These are phyloP conservation scores for Actinostola sp. DNA, from an alignment of 92 coral and sea anemone species.

Conservation along the genomic window DNA sequence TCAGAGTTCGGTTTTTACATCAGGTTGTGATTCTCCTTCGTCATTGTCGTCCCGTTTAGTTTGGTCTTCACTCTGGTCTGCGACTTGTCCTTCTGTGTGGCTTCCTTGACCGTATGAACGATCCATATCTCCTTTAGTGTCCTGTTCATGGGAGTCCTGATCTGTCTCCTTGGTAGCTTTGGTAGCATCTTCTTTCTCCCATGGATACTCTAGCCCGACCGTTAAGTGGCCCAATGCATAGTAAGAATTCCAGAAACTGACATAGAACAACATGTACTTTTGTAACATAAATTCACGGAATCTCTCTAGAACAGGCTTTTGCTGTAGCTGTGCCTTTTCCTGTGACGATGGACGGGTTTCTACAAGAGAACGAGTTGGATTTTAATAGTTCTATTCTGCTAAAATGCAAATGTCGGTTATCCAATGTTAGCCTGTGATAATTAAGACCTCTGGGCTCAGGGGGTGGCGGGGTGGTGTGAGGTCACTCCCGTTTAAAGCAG, in stretches of 20 bases:
- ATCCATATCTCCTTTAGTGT: background rate
- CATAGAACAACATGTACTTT: conserved; percentile 64
- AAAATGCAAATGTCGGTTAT: no score
- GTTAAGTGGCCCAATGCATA: conserved; percentile 73
- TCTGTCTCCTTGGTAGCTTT: background rate
- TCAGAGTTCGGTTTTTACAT: no score
- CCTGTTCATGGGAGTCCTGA: background rate
- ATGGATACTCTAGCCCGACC: conserved; percentile 52
- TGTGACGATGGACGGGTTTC: conserved; percentile 60
- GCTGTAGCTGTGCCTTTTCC: conserved; percentile 37
- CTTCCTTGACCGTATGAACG: no score
- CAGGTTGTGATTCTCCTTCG: no score
- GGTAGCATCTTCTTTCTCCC: conserved; percentile 29
- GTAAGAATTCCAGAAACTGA: conserved; percentile 64
- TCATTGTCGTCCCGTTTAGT: no score
- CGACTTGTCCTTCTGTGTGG: no score
- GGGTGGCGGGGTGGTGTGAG: no score
- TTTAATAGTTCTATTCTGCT: background rate
- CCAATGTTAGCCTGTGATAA: no score
- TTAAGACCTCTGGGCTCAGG: no score
- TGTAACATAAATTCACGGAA: conserved; percentile 39
- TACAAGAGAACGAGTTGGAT: background rate
- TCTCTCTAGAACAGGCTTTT: conserved; percentile 56
- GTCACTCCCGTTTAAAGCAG: no score
- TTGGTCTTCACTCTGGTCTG: no score